These are phyloP conservation scores for Propithecus coquereli DNA, from an alignment of 2,113 vertebrate species.

Conservation along the genomic window DNA sequence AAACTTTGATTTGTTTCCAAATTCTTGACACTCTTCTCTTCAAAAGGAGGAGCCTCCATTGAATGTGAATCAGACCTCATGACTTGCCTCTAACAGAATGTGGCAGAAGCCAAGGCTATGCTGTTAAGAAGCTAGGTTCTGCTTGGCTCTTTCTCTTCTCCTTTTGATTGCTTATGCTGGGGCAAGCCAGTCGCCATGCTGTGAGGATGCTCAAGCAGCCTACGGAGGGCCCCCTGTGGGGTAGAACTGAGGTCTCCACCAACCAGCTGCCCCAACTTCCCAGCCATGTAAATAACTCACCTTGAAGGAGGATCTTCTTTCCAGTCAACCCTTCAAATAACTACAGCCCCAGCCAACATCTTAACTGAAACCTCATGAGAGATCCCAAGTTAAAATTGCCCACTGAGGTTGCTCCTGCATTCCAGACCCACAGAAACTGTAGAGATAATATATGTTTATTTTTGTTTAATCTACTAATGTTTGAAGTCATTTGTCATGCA, in stretches of 20 bases:
- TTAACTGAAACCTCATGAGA: neutral
- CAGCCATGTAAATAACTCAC: neutral
- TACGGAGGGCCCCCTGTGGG: neutral
- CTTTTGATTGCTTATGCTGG: neutral
- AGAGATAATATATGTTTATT: neutral
- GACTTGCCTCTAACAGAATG: neutral
- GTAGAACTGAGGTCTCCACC: neutral
- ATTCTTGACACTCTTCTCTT: neutral
- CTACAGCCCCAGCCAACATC: neutral
- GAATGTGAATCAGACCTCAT: neutral
- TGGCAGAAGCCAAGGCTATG: neutral
- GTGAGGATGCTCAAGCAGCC: neutral
- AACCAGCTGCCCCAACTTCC: neutral
- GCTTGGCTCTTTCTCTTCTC: neutral
- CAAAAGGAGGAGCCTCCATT: neutral
- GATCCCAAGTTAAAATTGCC: neutral
- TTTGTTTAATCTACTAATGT: neutral
- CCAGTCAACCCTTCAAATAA: neutral
- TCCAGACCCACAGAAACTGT: neutral
- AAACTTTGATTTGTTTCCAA: constrained; percentile 3
- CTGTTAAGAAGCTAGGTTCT: neutral
- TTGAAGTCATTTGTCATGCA: neutral
- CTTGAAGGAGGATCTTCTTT: neutral
- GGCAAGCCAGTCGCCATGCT: neutral
- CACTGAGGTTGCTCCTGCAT: neutral